These are phyloP conservation scores for Tinamus major DNA, from an alignment of 2,797 vertebrate species.

Conservation along the genomic window DNA sequence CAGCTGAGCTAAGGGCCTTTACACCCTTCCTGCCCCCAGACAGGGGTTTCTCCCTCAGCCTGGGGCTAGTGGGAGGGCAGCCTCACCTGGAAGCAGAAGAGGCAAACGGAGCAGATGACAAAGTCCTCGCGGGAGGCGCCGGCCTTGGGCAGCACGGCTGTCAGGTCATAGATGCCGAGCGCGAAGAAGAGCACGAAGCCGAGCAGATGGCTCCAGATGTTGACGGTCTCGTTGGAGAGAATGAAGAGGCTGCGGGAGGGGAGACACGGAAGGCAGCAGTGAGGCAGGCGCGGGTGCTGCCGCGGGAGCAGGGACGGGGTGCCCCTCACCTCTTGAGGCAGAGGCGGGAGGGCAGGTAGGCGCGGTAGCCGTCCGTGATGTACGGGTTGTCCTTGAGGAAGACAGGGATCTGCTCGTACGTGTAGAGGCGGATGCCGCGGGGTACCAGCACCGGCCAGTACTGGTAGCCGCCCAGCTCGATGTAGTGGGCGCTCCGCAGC, in stretches of 20 bases:
- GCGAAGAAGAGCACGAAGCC: conserved; percentile 94
- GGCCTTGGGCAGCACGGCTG: conserved; percentile 85
- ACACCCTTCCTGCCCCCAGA: accelerated
- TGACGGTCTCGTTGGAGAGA: conserved; percentile 95
- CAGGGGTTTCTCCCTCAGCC: too few relatives aligned
- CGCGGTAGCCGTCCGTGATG: conserved; percentile 96
- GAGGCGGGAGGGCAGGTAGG: conserved; percentile 92
- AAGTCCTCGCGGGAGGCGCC: conserved; percentile 93
- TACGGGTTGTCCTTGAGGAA: conserved; percentile 95
- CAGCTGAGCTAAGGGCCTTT: accelerated
- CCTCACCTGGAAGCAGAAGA: conserved; percentile 96
- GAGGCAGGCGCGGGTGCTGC: neutral
- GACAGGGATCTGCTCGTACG: conserved; percentile 93
- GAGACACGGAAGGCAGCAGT: neutral
- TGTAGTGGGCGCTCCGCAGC: conserved; percentile 90
- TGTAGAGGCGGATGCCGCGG: conserved; percentile 92
- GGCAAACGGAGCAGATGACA: conserved; percentile 93
- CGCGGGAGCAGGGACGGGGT: too few relatives aligned
- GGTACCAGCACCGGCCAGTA: conserved; percentile 97
- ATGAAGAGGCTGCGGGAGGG: conserved; percentile 88
- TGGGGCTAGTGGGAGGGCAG: neutral
- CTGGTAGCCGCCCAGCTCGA: conserved; percentile 93
- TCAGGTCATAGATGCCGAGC: conserved; percentile 92
- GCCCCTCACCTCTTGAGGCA: conserved; percentile 91
- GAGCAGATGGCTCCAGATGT: conserved; percentile 96